A percentile compares a stretch with the other conserved stretches of the same genome.
These are phyloP conservation scores for Aphodius granarius DNA, from an alignment of 2,888 invertebrate genomes.

Conservation along the genomic window DNA sequence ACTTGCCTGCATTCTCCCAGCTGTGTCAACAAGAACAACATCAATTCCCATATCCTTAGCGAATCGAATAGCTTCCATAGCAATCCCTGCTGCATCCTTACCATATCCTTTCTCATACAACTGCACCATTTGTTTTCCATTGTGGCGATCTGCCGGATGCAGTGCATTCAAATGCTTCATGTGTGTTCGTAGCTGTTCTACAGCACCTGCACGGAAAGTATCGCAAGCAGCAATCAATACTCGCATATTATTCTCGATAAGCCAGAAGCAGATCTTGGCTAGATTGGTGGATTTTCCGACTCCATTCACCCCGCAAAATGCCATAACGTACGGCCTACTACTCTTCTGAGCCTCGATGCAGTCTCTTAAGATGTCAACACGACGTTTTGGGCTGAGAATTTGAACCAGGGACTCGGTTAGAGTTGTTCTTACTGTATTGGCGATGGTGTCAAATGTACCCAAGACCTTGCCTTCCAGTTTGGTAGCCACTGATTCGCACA, in stretches of 20 bases:
- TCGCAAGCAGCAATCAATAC: constrained; percentile 99
- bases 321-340: constrained; percentile 89
- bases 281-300: constrained; percentile 99
- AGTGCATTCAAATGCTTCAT: constrained; percentile 89
- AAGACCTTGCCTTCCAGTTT: constrained; percentile 91
- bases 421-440: constrained; percentile 82
- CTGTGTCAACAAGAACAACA: constrained; percentile 97
- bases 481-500: constrained; percentile 89
- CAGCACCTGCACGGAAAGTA: constrained; percentile 98
- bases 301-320: constrained; percentile 98
- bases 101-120: constrained; percentile 98
- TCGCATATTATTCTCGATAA: constrained; percentile 94
- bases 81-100: constrained; percentile 99
- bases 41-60: constrained; percentile 83
- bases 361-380: constrained; percentile 95
- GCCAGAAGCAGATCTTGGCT: constrained; percentile 99
- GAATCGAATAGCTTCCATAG: constrained; percentile 92
- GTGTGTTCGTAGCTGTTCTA: constrained; percentile 97
- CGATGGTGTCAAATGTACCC: constrained; percentile 94
- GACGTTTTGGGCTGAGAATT: constrained; percentile 90
- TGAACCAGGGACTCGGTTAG: constrained; percentile 90
- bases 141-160: constrained; percentile 78
- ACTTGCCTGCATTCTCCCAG: constrained; percentile 99
- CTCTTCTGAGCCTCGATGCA: constrained; percentile 82
- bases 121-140: constrained; percentile 80